Evolutionary conservation across 2,797 vertebrate genomes (phyloP), one percentile per base, ranked within the genome.

Genomic region (Lutjanus argentimaculatus): DNA sequence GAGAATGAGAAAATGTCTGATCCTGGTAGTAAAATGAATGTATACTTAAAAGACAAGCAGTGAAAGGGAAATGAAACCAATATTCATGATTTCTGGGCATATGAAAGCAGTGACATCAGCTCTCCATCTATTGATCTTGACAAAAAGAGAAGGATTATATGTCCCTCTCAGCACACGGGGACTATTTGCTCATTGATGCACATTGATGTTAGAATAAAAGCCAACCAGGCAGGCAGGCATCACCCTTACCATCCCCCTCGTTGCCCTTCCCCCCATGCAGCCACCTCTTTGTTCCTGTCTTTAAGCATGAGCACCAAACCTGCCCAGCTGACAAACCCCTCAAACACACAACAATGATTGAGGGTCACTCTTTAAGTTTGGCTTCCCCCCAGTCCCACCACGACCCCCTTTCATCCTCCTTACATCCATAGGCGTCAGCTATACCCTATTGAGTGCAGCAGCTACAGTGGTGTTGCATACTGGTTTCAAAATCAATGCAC

Each of bases 121-220:
- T 77, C 56, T 82, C 42, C 74, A 68, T 77, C 42, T 86, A 88
- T 90, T 85, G 88, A 91, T 93, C 75, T 72, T 25, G 89, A 93
- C 85, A 74, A 88, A 90, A 83, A 89, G 82, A 68, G 59, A 91
- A 79, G 83, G 85, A 88, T 92, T 88, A 82, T 86, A 59, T 84
- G 79, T 83, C 80, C 75, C 80, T 89, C 68, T 80, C 65, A 80
- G 86, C 87, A 81, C 87, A 91, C 80, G 1, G 86, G 82, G 74
- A 91, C 86, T 88, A 85, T 94, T 94, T 94, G 80, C 91, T 94
- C 86, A 92, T 90, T 91, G 91, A 94, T 89, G 89, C 93, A 90
- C 91, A 92, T 89, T 92, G 92, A 92, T 90, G 90, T 88, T 91
- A 68, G 92, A 90, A 93, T 92, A 93, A 94, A 93, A 95, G 89